Base-by-base conservation (phyloP, 2,113 vertebrate species). In the Aleadryas rufinucha region DNA sequence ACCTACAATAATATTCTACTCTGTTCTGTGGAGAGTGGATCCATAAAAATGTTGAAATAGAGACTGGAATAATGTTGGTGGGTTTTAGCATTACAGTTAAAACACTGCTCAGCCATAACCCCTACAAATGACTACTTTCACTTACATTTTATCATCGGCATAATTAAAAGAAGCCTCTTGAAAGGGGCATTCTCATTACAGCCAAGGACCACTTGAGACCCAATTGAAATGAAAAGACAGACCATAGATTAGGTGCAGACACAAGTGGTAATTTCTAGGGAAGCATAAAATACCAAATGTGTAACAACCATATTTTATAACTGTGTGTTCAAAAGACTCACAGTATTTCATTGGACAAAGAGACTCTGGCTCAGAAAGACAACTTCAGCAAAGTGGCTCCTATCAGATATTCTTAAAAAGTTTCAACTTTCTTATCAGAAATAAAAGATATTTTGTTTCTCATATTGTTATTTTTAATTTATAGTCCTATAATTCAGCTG, bases 121-220 rank as follows among this genome's bases (percentile, higher is more conserved):
- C 86, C 96, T 97, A 63, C 96, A 97, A 97, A 98, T 96, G 95
- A 97, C 92, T 94, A 93, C 95, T 96, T 92, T 97, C 97, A 90
- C 95, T 98, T 96, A 91, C 78, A 90, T 97, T 95, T 97, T 95
- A 98, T 96, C 87, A 90, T 91, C 16, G 2, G 81, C 92, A 90
- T 97, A 98, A 98, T 98, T 98, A 97, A 97, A 94, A 94, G 94
- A 95, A 97, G 90, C 96, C 97, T 97, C 95, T 97, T 93, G 97
- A 96, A 98, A 98, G 97, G 96, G 97, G 97, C 96, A 97, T 92
- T 97, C 97, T 98, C 97, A 97, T 98, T 97, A 97, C 63, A 94
- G 94, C 75, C 70, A 93, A 98, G 94, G 96, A 96, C 98, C 97
- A 97, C 98, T 98, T 98, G 96, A 98, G 96, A 96, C 87, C 93